Conservation (phyloP, 2,888 invertebrate species). For the Ommatoiulus sabulosus region DNA sequence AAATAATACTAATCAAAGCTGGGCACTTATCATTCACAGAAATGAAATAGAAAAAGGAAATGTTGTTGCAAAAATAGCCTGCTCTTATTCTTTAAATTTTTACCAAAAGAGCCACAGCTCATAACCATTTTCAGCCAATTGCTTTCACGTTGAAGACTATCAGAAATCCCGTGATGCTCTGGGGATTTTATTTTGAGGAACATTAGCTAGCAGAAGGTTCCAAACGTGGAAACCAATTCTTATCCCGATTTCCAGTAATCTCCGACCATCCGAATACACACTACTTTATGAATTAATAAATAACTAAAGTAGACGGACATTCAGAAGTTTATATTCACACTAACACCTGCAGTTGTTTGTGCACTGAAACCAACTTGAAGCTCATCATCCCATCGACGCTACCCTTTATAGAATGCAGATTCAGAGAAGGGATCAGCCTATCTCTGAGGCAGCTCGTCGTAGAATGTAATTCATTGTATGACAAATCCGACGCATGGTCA, state of each 20-base stretch:
- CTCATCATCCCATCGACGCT: background rate
- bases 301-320: constrained; percentile 38
- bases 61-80: background rate
- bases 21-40: constrained; percentile 11
- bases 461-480: background rate
- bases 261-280: background rate
- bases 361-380: background rate
- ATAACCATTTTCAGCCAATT: background rate
- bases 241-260: background rate
- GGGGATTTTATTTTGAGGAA: background rate
- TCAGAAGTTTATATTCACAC: background rate
- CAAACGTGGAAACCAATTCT: background rate
- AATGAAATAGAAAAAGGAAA: background rate
- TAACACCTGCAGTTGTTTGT: background rate
- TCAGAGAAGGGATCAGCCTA: constrained; percentile 36
- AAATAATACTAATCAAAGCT: constrained; percentile 45
- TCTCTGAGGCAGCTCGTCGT: background rate
- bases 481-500: background rate
- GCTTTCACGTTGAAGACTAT: background rate
- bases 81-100: background rate
- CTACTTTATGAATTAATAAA: constrained; percentile 41
- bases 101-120: background rate
- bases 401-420: background rate
- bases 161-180: background rate
- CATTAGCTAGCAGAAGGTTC: background rate